Evolutionary conservation across 64 coral and sea anemone species (phyloP).

Genomic region (Montipora foliosa): DNA sequence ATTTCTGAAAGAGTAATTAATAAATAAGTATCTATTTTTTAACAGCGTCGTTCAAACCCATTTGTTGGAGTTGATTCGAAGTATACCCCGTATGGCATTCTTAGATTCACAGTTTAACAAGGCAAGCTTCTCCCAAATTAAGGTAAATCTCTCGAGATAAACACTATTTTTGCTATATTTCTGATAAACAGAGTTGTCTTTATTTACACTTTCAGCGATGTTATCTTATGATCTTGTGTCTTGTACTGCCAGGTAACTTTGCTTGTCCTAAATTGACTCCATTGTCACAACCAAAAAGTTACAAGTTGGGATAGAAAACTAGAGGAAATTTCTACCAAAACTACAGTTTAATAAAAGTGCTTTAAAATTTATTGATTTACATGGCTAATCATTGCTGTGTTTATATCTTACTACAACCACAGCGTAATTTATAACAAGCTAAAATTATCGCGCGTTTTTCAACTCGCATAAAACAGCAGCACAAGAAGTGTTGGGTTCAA

Average conservation of each 20-base stretch:
- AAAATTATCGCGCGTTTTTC: too few relatives aligned
- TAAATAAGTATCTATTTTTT: conserved; percentile 4
- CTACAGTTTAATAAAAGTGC: not conserved
- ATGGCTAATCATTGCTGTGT: not conserved
- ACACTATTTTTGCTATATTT: not conserved
- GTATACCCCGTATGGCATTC: not conserved
- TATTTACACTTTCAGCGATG: not conserved
- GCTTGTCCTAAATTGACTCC: conserved; percentile 23
- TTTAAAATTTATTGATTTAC: not conserved
- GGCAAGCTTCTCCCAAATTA: conserved; percentile 43
- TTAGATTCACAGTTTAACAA: conserved; percentile 51
- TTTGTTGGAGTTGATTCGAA: not conserved
- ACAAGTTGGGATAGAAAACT: not conserved
- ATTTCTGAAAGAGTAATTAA: conserved; percentile 13
- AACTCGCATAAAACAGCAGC: too few relatives aligned
- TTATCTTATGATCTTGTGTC: not conserved
- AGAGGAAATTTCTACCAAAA: not conserved
- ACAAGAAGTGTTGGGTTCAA: too few relatives aligned
- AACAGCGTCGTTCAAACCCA: conserved; percentile 40
- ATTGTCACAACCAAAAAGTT: conserved; percentile 15
- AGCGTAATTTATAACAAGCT: too few relatives aligned
- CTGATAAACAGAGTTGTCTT: not conserved
- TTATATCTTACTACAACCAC: not conserved
- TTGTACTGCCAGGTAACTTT: conserved; percentile 29
- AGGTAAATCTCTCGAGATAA: not conserved